A percentile compares a stretch with the other conserved stretches of the same genome.
Conservation (phyloP, 92 coral and sea anemone genomes). For the Porites divaricata region DNA sequence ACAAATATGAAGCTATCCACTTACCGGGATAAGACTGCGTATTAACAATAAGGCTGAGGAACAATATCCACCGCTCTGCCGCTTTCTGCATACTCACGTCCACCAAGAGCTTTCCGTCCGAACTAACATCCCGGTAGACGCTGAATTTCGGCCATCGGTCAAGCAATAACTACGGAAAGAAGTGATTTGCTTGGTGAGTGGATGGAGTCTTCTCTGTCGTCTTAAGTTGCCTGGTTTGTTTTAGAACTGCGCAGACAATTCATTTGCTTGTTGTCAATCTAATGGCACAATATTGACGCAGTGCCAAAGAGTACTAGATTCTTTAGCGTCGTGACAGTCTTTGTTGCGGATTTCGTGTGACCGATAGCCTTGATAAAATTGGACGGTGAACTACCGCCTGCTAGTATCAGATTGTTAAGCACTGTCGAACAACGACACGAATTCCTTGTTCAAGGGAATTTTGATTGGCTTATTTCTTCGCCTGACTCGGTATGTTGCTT, state of each 20-base stretch:
- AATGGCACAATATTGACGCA: conserved; percentile 50
- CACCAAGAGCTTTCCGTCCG: conserved; percentile 26
- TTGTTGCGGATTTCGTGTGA: neutral
- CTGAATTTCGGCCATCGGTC: conserved; percentile 28
- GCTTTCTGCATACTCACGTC: conserved; percentile 56
- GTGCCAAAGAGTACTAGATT: conserved; percentile 49
- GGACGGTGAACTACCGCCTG: neutral
- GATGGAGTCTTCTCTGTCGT: conserved; percentile 19
- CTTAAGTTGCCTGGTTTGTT: conserved; percentile 52
- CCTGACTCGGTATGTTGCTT: conserved; percentile 75
- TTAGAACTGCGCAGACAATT: conserved; percentile 45
- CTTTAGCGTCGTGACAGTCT: conserved; percentile 39
- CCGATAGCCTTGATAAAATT: neutral
- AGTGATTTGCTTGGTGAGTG: conserved; percentile 25
- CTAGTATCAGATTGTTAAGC: conserved; percentile 15
- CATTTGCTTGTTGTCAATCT: conserved; percentile 53
- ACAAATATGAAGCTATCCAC: conserved; percentile 48
- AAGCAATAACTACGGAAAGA: conserved; percentile 32
- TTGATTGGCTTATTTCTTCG: conserved; percentile 58
- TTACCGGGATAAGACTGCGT: conserved; percentile 72
- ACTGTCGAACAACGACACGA: conserved; percentile 19
- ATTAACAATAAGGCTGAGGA: conserved; percentile 47
- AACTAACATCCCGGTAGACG: conserved; percentile 33
- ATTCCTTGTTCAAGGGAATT: conserved; percentile 27
- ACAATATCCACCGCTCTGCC: conserved; percentile 60